phyloP scores from a whole-genome alignment of 2,113 vertebrate genomes.

The Pampusana beccarii region DNA sequence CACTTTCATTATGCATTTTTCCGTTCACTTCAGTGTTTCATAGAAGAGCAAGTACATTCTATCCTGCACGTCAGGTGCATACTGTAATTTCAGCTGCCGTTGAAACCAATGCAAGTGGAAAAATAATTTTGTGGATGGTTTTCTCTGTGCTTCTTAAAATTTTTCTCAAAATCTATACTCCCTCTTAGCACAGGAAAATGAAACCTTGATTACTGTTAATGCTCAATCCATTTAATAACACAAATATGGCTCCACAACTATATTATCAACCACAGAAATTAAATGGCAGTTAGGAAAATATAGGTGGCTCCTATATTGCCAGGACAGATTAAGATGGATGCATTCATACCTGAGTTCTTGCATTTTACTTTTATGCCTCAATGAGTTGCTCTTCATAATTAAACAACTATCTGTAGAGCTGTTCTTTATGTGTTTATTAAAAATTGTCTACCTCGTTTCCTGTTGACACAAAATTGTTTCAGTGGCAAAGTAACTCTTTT shows the following conservation, averaged over 20 bases:
- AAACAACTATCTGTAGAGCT: background rate
- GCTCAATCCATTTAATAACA: background rate
- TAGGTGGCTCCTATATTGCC: background rate
- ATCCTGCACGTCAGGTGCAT: background rate
- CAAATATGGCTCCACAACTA: background rate
- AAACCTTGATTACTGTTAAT: background rate
- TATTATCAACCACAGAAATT: background rate
- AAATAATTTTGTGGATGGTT: background rate
- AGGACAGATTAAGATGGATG: background rate
- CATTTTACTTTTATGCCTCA: background rate
- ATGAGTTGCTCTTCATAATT: background rate
- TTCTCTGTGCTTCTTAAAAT: background rate
- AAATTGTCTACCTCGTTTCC: constrained; percentile 31
- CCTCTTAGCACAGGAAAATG: background rate
- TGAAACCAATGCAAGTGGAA: background rate
- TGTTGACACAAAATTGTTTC: constrained; percentile 26
- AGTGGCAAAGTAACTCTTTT: constrained; percentile 1
- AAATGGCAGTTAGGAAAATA: background rate
- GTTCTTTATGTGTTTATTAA: constrained; percentile 47
- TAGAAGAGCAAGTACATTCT: background rate
- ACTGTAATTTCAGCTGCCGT: background rate
- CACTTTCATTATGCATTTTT: background rate
- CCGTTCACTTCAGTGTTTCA: background rate
- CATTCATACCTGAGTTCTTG: background rate
- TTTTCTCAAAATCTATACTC: background rate